Evolutionary conservation across 2,888 invertebrate genomes (phyloP).

Genomic region (Euspilapteryx auroguttella): DNA sequence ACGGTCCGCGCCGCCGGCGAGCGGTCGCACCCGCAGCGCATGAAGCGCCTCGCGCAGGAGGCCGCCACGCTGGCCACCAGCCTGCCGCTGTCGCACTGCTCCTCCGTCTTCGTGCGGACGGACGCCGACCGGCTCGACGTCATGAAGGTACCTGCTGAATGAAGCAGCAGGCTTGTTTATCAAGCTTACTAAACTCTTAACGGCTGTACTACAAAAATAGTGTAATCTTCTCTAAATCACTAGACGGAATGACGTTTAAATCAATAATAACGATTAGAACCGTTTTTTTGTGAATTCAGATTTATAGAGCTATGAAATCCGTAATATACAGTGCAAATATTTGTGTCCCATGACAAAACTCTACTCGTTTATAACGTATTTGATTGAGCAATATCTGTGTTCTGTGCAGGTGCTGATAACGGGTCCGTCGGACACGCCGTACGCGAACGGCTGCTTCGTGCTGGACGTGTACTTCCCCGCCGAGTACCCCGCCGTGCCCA

Average conservation of each 20-base stretch:
- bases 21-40: conserved; percentile 81
- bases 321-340: too few species aligned
- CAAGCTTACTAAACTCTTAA: too few species aligned
- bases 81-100: conserved; percentile 89
- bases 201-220: too few species aligned
- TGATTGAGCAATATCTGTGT: too few species aligned
- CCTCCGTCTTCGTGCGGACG: conserved; percentile 93
- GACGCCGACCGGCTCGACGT: conserved; percentile 92
- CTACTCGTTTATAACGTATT: too few species aligned
- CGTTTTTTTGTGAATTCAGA: too few species aligned
- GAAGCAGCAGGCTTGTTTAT: conserved; percentile 87
- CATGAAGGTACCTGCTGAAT: conserved; percentile 89
- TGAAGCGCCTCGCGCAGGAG: conserved; percentile 92
- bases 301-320: too few species aligned
- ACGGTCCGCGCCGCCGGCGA: conserved; percentile 86
- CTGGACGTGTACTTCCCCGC: conserved; percentile 90
- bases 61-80: conserved; percentile 91
- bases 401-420: conserved; percentile 82
- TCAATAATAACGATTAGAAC: too few species aligned
- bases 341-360: too few species aligned
- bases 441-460: conserved; percentile 90
- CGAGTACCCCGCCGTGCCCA: conserved; percentile 80
- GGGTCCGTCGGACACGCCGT: conserved; percentile 89
- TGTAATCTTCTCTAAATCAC: too few species aligned
- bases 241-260: too few species aligned